Evolutionary conservation across 1,140 invertebrate genomes (phyloP), one percentile per base, ranked within the genome.

Genomic region (Aporrectodea caliginosa): DNA sequence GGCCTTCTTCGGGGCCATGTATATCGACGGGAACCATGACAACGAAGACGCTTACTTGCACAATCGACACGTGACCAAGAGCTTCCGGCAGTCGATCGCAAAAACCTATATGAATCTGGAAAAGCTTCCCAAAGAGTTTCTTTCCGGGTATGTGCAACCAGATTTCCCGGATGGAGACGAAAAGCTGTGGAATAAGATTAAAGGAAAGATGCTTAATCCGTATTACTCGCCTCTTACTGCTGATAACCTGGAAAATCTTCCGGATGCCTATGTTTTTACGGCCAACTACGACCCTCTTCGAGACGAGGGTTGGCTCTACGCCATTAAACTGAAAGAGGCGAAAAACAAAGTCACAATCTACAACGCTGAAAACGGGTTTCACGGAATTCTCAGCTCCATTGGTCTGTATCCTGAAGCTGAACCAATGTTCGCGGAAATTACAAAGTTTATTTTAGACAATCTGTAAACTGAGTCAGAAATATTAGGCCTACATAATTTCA

Each of bases 171-270:
- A 58, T 6, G 43, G 43, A 58, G 43, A 58, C 43, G 43, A 58
- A 58, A 6, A 22, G 43, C 43, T 58, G 6, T 58, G 43, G 43
- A 22, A 58, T 22, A 22, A 58, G 43, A 58, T 81, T 12, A 73
- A 78, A 34, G 34, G n/a, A 0, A 34, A 35, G 6, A 12, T 81
- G 22, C 73, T 73, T 30, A 70, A 76, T 35, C 80, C 75, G 27
- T 79, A 82, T 29, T 73, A 80, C 68, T 69, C 80, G 29, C 81
- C 81, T 30, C 75, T 82, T 12, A 70, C 82, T 70, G 80, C 80
- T n/a, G 35, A 69, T 14, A 79, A 70, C 35, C 30, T 82, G 72
- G 43, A 34, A 27, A 80, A 35, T 29, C 77, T 82, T 72, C 80
- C 81, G 1, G n/a, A 22, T 12, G 69, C 81, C 12, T 82, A 75